Percentiles rank a stretch among this genome's conserved stretches.
Evolutionary conservation across 2,113 vertebrate genomes (phyloP).

Genomic region (Ciconia maguari): DNA sequence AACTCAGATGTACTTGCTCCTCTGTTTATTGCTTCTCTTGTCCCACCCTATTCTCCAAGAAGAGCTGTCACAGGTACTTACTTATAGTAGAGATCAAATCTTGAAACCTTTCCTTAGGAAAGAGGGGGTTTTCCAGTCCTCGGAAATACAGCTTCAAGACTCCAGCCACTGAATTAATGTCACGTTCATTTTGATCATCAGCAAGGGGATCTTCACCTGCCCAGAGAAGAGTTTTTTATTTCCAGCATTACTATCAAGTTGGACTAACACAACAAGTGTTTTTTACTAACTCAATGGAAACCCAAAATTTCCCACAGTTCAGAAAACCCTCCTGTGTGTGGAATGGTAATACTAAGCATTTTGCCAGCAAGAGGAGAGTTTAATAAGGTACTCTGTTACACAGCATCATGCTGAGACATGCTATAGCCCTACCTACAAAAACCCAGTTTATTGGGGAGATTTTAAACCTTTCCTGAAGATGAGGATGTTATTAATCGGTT

Average conservation of each 20-base stretch:
- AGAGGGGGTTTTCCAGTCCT: conserved; percentile 95
- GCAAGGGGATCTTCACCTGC: conserved; percentile 95
- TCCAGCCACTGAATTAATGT: conserved; percentile 96
- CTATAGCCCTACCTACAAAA: neutral
- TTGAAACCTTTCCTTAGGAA: conserved; percentile 96
- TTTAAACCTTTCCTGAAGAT: neutral
- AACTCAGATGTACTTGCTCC: neutral
- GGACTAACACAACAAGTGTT: neutral
- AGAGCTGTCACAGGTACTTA: conserved; percentile 75
- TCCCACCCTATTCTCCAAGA: neutral
- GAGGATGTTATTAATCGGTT: neutral
- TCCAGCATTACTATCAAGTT: neutral
- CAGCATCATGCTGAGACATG: neutral
- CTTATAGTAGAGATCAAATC: conserved; percentile 96
- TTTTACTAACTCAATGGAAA: neutral
- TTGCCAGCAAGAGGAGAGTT: neutral
- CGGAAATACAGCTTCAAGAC: conserved; percentile 98
- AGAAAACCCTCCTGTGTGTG: neutral
- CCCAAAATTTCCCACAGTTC: neutral
- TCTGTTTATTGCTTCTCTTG: accelerated
- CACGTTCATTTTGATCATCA: conserved; percentile 92
- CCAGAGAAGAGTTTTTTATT: neutral
- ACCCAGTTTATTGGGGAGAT: neutral
- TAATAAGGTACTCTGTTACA: neutral
- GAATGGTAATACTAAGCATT: accelerated